These are phyloP conservation scores for Malthinus flaveolus DNA, from an alignment of 2,888 invertebrate genomes.

Conservation along the genomic window DNA sequence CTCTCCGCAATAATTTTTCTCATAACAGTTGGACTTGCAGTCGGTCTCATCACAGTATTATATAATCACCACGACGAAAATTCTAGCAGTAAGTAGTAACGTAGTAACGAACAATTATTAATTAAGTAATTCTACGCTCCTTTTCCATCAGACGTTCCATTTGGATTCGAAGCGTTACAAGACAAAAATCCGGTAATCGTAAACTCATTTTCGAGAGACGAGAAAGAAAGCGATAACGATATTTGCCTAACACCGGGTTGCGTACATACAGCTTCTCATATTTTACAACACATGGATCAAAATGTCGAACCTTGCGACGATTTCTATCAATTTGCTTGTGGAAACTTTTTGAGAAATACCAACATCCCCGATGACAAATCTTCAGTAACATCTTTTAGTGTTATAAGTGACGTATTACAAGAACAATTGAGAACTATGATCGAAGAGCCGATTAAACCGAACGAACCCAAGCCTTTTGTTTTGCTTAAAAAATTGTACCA, in stretches of 20 bases:
- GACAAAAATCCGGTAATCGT: constrained; percentile 28
- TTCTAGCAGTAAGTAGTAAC: constrained; percentile 14
- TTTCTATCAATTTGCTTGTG: constrained; percentile 81
- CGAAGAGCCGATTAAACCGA: constrained; percentile 63
- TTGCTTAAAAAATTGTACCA: constrained; percentile 82
- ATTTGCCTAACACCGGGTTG: constrained; percentile 78
- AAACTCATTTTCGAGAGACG: constrained; percentile 40
- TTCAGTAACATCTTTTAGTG: constrained; percentile 74
- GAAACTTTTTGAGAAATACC: constrained; percentile 71
- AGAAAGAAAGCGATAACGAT: constrained; percentile 48
- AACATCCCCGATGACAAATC: constrained; percentile 82
- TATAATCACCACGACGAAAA: constrained; percentile 44
- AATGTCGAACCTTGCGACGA: constrained; percentile 79
- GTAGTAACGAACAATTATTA: not conserved
- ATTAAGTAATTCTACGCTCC: not conserved
- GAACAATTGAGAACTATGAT: constrained; percentile 72
- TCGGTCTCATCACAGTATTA: constrained; percentile 63
- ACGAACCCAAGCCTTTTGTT: constrained; percentile 71
- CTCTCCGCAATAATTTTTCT: constrained; percentile 62
- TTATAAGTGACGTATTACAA: constrained; percentile 73
- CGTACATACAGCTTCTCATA: constrained; percentile 76
- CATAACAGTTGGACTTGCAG: constrained; percentile 64
- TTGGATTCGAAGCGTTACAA: constrained; percentile 29
- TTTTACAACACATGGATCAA: constrained; percentile 72
- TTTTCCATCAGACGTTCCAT: constrained; percentile 19